A percentile compares a stretch with the other conserved stretches of the same genome.
Evolutionary conservation across 2,888 invertebrate genomes (phyloP).

Genomic region (Dynastes grantii): DNA sequence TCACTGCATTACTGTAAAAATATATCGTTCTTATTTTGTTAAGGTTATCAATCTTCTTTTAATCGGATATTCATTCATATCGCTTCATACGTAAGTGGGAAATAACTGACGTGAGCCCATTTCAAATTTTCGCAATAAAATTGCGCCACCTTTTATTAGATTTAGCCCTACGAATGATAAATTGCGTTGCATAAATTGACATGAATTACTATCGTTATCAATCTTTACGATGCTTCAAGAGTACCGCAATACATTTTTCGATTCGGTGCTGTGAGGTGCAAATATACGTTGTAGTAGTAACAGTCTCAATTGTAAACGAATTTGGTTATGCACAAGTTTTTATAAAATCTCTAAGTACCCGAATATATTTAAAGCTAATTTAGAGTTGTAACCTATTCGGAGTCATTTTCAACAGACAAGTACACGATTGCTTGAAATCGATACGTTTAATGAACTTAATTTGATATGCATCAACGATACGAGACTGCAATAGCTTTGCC

Average conservation of each 20-base stretch:
- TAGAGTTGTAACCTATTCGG: too few relatives aligned
- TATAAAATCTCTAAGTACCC: too few relatives aligned
- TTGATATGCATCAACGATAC: too few relatives aligned
- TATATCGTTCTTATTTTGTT: background rate
- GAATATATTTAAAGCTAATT: background rate
- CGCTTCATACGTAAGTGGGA: slow-evolving; percentile 11
- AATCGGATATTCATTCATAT: slow-evolving; percentile 4
- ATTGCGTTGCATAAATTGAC: slow-evolving; percentile 8
- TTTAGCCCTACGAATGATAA: slow-evolving; percentile 18
- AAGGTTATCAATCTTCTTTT: slow-evolving; percentile 25
- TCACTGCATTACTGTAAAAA: slow-evolving; percentile 4
- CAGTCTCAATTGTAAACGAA: too few relatives aligned
- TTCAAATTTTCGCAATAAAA: slow-evolving; percentile 16
- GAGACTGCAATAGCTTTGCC: too few relatives aligned
- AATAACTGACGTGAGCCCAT: background rate
- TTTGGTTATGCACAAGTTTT: too few relatives aligned
- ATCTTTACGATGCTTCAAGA: background rate
- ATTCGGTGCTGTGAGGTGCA: too few relatives aligned
- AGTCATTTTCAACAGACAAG: too few relatives aligned
- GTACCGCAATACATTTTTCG: background rate
- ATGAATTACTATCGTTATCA: slow-evolving; percentile 5
- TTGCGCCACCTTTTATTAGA: slow-evolving; percentile 17
- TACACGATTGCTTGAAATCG: too few relatives aligned
- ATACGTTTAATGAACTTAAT: too few relatives aligned
- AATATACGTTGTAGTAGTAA: too few relatives aligned